Evolutionary conservation across 92 coral and sea anemone genomes (phyloP).

Genomic region (Zoanthus sansibaricus): DNA sequence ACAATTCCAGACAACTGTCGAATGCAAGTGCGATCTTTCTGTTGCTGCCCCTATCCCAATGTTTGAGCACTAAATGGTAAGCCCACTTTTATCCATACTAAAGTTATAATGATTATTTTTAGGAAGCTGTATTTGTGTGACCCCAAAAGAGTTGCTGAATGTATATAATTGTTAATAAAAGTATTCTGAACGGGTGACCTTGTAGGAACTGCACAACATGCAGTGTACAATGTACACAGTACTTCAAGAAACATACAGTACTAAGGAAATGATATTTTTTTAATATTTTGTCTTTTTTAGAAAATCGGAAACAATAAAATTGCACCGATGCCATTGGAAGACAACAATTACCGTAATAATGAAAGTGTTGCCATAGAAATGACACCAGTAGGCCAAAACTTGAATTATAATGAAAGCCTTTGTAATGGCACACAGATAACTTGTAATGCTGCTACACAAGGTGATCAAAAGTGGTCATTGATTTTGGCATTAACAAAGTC

Average conservation of each 20-base stretch:
- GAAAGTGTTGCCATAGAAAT: conserved; percentile 78
- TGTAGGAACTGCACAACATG: background rate
- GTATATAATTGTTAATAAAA: no score
- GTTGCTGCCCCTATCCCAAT: no score
- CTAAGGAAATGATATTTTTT: background rate
- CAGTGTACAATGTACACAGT: background rate
- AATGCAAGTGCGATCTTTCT: no score
- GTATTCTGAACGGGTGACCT: background rate
- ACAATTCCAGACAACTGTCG: no score
- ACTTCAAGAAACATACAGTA: background rate
- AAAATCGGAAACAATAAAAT: conserved; percentile 87
- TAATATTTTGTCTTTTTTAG: conserved; percentile 29
- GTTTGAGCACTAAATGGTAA: no score
- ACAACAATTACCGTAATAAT: conserved; percentile 15
- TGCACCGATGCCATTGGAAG: conserved; percentile 66
- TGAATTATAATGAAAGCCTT: conserved; percentile 49
- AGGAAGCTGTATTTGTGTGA: no score
- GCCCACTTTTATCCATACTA: no score
- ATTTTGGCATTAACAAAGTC: conserved; percentile 79
- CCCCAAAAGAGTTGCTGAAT: no score
- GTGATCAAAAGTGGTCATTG: conserved; percentile 57
- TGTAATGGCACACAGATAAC: conserved; percentile 25
- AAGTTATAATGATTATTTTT: no score
- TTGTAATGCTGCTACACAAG: conserved; percentile 30
- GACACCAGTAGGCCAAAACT: conserved; percentile 57